Evolutionary conservation across 2,888 invertebrate species (phyloP), one percentile per base, ranked within the genome.

Genomic region (Drosophila kambysellisi): DNA sequence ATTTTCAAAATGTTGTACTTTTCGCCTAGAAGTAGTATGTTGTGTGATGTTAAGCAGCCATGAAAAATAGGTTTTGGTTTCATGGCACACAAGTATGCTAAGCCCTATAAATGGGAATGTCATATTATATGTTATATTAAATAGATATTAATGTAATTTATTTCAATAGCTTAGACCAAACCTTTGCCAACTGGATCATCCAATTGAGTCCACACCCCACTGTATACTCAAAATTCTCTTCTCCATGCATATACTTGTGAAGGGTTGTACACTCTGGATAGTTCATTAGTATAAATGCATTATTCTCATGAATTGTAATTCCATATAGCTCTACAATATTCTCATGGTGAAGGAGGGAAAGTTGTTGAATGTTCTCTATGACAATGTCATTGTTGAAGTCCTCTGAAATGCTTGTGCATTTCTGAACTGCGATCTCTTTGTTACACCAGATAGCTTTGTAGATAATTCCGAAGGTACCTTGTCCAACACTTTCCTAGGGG

Each of bases 101-200:
- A 43, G 0, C 43, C 43, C 43, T 43, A 5, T 20, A 43, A 43
- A 7, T 7, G 0, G 11, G 43, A 9, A 12, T 46, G 4, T 12
- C 0, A 25, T 25, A 25, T 25, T 25, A 25, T 25, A 25, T 25
- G 20, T 25, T 25, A 25, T 25, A 25, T 41, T 41, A 20, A 41
- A 57, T 20, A 12, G 20, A 46, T 46, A 46, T 46, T 46, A 20
- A 6, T 43, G 3, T 3, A 20, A 20, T 3, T 12, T 12, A 20
- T 20, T 43, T 7, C 12, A 41, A 41, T n/a, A 11, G 20, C 41
- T 20, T 20, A 11, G 2, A 20, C 41, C 41, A 43, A 20, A 30
- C 65, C 61, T 52, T 29, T 30, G 30, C 29, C 17, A 29, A 61
- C 33, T 68, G 56, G 4, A 11, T 17, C 67, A 68, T 52, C 68